Conservation (phyloP, 2,113 vertebrate species). For the Corydoras sp. region DNA sequence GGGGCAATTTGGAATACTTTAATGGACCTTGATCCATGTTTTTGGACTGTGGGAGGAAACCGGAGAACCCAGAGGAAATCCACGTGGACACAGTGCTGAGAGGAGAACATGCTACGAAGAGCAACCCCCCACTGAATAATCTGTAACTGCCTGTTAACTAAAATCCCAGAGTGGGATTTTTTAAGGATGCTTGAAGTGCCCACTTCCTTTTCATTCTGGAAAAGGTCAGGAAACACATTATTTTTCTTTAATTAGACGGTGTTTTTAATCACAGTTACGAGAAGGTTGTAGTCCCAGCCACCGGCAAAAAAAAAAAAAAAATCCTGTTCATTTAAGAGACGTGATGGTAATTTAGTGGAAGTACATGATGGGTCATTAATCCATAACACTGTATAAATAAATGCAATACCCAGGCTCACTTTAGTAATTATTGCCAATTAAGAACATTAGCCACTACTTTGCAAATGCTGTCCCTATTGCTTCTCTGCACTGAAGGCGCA, state of each 20-base stretch:
- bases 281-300: not conserved
- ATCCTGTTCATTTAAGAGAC: not conserved
- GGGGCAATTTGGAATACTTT: no score
- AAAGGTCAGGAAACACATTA: not conserved
- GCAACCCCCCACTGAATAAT: no score
- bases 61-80: no score
- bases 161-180: not conserved
- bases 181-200: not conserved
- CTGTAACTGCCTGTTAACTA: no score
- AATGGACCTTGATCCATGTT: no score
- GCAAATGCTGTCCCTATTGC: not conserved
- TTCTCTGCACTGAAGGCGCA: not conserved
- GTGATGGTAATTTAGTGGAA: not conserved
- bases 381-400: not conserved
- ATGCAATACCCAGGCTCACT: not conserved
- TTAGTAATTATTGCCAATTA: not conserved
- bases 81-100: no score
- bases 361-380: not conserved
- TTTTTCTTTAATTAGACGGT: not conserved
- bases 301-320: not conserved
- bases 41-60: no score
- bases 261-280: not conserved
- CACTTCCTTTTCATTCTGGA: not conserved
- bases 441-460: not conserved
- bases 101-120: no score